Evolutionary conservation across 2,888 invertebrate species (phyloP), one percentile per base, ranked within the genome.

Genomic region (Syritta pipiens): DNA sequence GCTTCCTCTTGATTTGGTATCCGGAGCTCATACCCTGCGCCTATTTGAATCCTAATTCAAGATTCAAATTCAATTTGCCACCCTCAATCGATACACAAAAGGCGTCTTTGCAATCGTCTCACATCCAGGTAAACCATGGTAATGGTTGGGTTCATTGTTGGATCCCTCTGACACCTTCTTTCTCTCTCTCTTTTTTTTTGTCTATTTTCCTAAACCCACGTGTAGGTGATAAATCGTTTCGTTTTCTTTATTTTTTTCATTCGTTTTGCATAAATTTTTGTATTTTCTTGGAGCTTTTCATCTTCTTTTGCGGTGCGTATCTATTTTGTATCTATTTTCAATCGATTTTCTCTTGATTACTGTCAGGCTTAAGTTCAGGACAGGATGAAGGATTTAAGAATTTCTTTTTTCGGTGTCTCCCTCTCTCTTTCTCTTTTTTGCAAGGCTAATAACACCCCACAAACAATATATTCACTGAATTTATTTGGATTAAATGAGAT

Each of bases 21-120:
- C 28, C 40, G 4, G 20, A n/a, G n/a, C 19, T 24, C 48, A 37
- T 22, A 12, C 51, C 24, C 49, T 17, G 26, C 9, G 51, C 44
- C 53, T 46, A 68, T 53, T 72, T 67, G 28, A 44, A 53, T 30
- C 55, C 76, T 71, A 69, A 76, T 76, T 69, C 69, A 59, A 69
- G 57, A 76, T 76, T 76, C 63, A 76, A 69, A 76, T 69, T 76
- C 76, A 76, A 76, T 76, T 69, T 76, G 63, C 76, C 63, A 55
- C 60, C 60, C 68, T 40, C 24, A 75, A 75, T 68, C 75, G 68
- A 60, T 60, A 67, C 55, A 75, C 75, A 76, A 76, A 69, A 57
- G 69, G n/a, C n/a, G n/a, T 62, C 63, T 67, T 63, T 40, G 57
- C 51, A 69, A 69, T 63, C 69, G 55, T 42, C 69, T 68, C 53